phyloP scores from a whole-genome alignment of 2,888 invertebrate species.

The Pristionchus maxplancki region DNA sequence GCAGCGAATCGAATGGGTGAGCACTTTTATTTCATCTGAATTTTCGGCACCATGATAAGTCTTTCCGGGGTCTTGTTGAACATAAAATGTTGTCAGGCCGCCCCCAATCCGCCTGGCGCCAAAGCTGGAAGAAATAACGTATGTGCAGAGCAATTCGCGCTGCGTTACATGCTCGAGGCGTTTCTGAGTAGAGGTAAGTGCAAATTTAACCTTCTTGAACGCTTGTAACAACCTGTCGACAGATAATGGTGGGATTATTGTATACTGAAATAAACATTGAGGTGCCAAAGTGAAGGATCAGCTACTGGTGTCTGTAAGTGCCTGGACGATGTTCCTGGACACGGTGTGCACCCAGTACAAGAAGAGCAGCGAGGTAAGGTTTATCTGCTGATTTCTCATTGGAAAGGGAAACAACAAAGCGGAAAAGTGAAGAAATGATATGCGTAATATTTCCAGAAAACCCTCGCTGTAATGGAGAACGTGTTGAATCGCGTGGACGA shows the following conservation, averaged over 20 bases:
- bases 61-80: background rate
- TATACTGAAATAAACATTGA: background rate
- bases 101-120: background rate
- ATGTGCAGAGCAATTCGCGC: background rate
- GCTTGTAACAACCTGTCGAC: too few relatives aligned
- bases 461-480: background rate
- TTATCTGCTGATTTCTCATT: too few relatives aligned
- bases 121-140: background rate
- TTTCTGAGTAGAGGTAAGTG: slow-evolving; percentile 28
- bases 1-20: background rate
- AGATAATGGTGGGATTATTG: too few relatives aligned
- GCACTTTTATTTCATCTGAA: background rate
- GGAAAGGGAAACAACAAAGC: background rate
- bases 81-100: background rate
- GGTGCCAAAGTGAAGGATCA: slow-evolving; percentile 59
- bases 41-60: background rate
- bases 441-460: slow-evolving; percentile 10
- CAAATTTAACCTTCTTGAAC: too few relatives aligned
- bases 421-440: background rate
- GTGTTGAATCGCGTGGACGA: slow-evolving; percentile 47
- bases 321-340: slow-evolving; percentile 55
- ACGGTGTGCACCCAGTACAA: slow-evolving; percentile 50
- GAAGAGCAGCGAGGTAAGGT: slow-evolving; percentile 45
- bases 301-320: slow-evolving; percentile 52
- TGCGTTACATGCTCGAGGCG: slow-evolving; percentile 42